Base-by-base conservation (phyloP, 2,797 vertebrate species). In the Neosilurus hyrtlii region DNA sequence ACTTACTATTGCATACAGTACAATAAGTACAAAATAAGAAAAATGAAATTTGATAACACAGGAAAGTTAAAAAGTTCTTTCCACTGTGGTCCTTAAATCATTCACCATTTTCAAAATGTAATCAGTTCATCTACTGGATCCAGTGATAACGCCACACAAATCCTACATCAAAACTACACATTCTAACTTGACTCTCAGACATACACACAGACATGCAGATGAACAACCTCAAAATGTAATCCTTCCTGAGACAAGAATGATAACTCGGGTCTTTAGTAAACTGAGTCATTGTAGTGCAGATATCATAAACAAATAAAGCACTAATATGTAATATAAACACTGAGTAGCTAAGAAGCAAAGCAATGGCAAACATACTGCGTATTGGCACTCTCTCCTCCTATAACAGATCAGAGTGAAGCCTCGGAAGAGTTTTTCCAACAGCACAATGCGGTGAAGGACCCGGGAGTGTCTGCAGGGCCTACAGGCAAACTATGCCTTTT, bases 261-360 rank as follows among this genome's bases (percentile, higher is more conserved):
- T 35, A 11, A 56, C 9, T 30, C 35, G 18, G 54, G 7, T 30
- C 24, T 35, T 20, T 57, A 75, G 18, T 37, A 74, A 56, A 24
- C 14, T 24, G 26, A 35, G 35, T 6, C 22, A 54, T 14, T 35
- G 24, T 20, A n/a, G 30, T 66, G 62, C 16, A 49, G 63, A 15
- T 56, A 26, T 67, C 15, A 75, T 10, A 18, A 52, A 83, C 16
- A 35, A 71, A n/a, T 26, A 2, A 24, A 49, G 16, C n/a, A 57
- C 30, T 84, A 66, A 65, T 56, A 67, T 30, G 12, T 57, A 79
- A 72, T 43, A 71, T 20, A 74, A 62, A 71, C n/a, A 10, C 0
- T 37, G 59, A 26, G 59, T 26, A 72, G 37, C 56, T 43, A 73
- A 72, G 6, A 57, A 79, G 68, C 66, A 63, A 16, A 57, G 65